A percentile compares a stretch with the other conserved stretches of the same genome.
Conservation (phyloP, 2,113 vertebrate species). For the Rousettus leschenaultii region DNA sequence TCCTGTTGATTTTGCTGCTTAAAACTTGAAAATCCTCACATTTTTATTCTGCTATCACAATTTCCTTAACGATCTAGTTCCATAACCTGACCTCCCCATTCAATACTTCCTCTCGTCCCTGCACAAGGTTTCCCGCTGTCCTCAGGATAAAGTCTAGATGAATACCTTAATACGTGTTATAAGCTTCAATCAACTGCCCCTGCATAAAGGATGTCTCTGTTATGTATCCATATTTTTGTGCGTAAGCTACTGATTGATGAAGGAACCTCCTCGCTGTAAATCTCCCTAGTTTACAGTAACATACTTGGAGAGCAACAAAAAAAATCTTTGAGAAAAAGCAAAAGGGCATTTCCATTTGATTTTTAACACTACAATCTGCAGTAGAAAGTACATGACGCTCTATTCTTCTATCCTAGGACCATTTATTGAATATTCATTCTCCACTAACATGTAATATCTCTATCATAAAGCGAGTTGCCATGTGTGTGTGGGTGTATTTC, state of each 20-base stretch:
- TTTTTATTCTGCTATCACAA: neutral
- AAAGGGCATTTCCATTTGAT: neutral
- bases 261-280: neutral
- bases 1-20: neutral
- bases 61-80: neutral
- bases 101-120: neutral
- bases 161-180: neutral
- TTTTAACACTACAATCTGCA: neutral
- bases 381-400: neutral
- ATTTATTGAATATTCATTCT: neutral
- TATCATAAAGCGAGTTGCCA: neutral
- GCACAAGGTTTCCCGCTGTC: neutral
- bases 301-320: neutral
- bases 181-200: neutral
- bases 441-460: neutral
- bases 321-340: conserved; percentile 13
- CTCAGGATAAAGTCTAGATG: neutral
- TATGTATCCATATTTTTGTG: neutral
- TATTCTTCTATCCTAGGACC: neutral
- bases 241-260: neutral
- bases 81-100: neutral
- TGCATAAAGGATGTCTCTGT: neutral
- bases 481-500: neutral
- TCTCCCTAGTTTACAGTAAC: conserved; percentile 3
- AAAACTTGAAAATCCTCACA: neutral